A percentile compares a stretch with the other conserved stretches of the same genome.
These are phyloP conservation scores for Dryadula phaetusa DNA, from an alignment of 2,888 invertebrate species.

Conservation along the genomic window DNA sequence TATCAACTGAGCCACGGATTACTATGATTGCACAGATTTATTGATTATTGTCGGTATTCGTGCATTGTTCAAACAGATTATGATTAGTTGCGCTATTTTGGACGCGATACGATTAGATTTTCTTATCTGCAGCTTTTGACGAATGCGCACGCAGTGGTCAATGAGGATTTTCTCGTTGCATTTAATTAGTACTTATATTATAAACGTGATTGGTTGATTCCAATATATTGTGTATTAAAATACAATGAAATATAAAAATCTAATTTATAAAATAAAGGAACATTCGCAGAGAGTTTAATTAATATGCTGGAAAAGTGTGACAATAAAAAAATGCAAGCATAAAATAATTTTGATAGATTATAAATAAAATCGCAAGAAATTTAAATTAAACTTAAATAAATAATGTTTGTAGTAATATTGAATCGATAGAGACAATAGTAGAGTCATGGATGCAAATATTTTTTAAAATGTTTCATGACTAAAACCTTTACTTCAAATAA, in stretches of 20 bases:
- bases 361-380: no score
- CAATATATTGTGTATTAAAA: no score
- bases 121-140: conserved; percentile 38
- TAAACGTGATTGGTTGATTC: not conserved
- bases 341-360: no score
- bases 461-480: not conserved
- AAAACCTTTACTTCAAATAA: not conserved
- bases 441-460: not conserved
- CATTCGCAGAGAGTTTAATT: no score
- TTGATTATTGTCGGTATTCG: conserved; percentile 66
- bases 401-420: not conserved
- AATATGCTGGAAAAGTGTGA: no score
- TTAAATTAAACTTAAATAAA: no score
- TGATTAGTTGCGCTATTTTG: conserved; percentile 47
- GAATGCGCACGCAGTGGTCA: conserved; percentile 37
- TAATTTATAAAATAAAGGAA: no score
- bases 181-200: conserved; percentile 12
- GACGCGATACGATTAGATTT: conserved; percentile 43
- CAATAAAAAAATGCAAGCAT: no score
- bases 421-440: not conserved
- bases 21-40: conserved; percentile 72
- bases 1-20: conserved; percentile 67
- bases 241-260: no score
- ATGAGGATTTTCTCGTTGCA: not conserved
- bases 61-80: conserved; percentile 57